Percentiles rank a stretch among this genome's conserved stretches.
Evolutionary conservation across 2,113 vertebrate species (phyloP).

Genomic region (Penelope pileata): DNA sequence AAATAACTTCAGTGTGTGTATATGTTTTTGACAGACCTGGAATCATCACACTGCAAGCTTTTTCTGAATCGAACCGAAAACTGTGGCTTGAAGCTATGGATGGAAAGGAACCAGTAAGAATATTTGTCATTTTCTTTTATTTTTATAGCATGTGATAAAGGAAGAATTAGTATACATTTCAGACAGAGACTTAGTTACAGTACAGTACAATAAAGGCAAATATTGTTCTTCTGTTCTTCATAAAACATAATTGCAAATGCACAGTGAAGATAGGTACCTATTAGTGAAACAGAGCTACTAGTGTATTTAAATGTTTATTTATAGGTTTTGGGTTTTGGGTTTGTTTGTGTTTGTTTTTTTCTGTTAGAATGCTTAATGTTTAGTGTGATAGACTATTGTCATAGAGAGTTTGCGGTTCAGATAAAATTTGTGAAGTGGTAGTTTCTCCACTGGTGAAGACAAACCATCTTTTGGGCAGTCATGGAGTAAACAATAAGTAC

Average conservation of each 20-base stretch:
- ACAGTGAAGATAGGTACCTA: background rate
- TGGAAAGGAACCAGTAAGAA: conserved; percentile 95
- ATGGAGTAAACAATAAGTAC: background rate
- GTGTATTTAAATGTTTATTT: background rate
- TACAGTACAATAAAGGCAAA: background rate
- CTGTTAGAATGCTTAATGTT: background rate
- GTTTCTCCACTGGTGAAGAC: background rate
- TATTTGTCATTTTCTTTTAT: background rate
- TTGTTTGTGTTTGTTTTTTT: background rate
- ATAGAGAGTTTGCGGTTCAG: background rate
- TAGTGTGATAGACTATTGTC: background rate
- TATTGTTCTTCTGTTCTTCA: background rate
- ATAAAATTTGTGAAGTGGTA: background rate
- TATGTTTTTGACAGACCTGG: conserved; percentile 83
- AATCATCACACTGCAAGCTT: conserved; percentile 93
- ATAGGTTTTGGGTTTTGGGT: background rate
- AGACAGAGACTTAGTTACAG: background rate
- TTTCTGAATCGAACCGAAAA: conserved; percentile 93
- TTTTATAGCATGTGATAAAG: background rate
- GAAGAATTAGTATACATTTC: background rate
- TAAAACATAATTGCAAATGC: background rate
- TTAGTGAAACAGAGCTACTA: background rate
- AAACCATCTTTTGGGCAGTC: background rate
- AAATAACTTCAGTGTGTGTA: background rate
- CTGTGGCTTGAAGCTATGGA: conserved; percentile 99